Evolutionary conservation across 2,113 vertebrate genomes (phyloP).

Genomic region (Ondatra zibethicus): DNA sequence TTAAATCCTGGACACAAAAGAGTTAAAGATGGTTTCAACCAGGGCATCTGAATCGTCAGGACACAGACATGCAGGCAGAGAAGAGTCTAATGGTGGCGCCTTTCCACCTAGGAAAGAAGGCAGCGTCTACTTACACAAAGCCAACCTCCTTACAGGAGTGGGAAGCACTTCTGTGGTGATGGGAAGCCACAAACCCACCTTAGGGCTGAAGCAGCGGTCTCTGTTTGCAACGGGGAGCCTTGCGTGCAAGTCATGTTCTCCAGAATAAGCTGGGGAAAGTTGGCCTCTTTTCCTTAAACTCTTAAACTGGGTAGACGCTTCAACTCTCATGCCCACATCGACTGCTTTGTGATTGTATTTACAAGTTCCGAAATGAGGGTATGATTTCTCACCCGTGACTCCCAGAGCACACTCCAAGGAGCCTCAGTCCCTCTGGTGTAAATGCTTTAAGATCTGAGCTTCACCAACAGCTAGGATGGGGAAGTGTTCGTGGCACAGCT

Average conservation of each 20-base stretch:
- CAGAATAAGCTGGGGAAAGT: not conserved
- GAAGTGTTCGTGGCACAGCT: not conserved
- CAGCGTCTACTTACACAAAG: constrained; percentile 58
- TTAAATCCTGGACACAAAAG: not conserved
- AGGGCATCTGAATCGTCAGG: not conserved
- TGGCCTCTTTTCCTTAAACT: constrained; percentile 30
- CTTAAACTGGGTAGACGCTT: not conserved
- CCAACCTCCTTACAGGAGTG: constrained; percentile 23
- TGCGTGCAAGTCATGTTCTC: not conserved
- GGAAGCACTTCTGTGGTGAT: not conserved
- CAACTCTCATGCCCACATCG: not conserved
- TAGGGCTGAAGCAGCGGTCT: constrained; percentile 22
- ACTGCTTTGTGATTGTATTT: constrained; percentile 29
- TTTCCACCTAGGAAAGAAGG: not conserved
- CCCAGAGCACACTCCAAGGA: not conserved
- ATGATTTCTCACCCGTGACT: constrained; percentile 19
- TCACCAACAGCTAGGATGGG: not conserved
- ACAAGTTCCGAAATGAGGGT: not conserved
- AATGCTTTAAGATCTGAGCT: not conserved
- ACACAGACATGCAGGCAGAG: too few relatives aligned
- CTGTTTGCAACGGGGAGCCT: not conserved
- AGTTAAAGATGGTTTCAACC: not conserved
- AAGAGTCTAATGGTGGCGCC: not conserved
- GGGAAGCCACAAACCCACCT: constrained; percentile 40
- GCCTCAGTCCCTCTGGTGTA: too few relatives aligned